These are phyloP conservation scores for Drosophila tripunctata DNA, from an alignment of 2,888 invertebrate genomes.

Conservation along the genomic window DNA sequence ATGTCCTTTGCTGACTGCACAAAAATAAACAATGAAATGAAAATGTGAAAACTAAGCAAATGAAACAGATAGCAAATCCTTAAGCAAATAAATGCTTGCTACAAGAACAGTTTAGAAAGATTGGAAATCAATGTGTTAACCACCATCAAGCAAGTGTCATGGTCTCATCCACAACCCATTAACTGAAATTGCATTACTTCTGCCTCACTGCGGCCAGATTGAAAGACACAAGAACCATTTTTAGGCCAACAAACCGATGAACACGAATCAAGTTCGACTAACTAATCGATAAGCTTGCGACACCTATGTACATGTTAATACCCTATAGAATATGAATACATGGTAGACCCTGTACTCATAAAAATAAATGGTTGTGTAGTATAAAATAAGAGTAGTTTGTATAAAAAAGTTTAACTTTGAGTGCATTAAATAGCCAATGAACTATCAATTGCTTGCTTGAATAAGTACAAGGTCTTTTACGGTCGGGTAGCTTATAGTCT, in stretches of 20 bases:
- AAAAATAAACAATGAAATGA: not conserved
- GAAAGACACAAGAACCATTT: conserved; percentile 22
- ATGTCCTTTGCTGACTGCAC: not conserved
- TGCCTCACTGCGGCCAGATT: conserved; percentile 60
- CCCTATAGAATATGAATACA: too few relatives aligned
- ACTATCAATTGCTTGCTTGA: too few relatives aligned
- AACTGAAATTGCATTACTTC: conserved; percentile 63
- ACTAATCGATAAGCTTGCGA: conserved; percentile 57
- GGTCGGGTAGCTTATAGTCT: too few relatives aligned
- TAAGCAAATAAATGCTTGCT: not conserved
- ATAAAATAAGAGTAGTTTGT: too few relatives aligned
- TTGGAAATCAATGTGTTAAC: conserved; percentile 29
- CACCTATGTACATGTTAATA: too few relatives aligned
- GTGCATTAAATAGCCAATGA: too few relatives aligned
- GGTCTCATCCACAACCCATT: conserved; percentile 38
- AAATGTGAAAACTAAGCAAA: conserved; percentile 24
- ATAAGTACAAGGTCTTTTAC: too few relatives aligned
- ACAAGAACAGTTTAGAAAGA: not conserved
- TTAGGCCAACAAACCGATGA: conserved; percentile 20
- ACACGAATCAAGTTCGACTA: conserved; percentile 37
- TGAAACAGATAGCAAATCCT: not conserved
- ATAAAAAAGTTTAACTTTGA: too few relatives aligned
- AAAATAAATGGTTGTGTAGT: too few relatives aligned
- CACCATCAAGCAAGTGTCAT: conserved; percentile 38
- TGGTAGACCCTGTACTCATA: conserved; percentile 1